Evolutionary conservation across 1,140 invertebrate genomes (phyloP), one percentile per base, ranked within the genome.

Genomic region (Zelostemma sp.): DNA sequence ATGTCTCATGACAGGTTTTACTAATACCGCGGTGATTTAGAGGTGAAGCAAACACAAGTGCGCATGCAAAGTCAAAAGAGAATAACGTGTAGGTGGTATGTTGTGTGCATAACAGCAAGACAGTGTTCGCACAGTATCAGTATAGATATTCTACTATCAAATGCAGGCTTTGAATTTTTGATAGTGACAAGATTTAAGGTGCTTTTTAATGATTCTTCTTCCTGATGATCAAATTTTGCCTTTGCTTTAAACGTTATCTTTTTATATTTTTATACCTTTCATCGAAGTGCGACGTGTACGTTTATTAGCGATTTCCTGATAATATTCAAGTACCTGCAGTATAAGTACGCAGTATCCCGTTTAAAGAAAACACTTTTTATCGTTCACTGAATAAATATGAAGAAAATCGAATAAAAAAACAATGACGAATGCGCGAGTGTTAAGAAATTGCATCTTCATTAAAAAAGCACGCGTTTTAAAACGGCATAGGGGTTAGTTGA

Each of bases 61-160:
- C 47, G 57, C 79, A 80, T 82, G 81, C 80, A 81, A 76, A 78
- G 54, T 69, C 69, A 74, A 77, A 66, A 43, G 33, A 76, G 58
- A 75, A 64, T 51, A 76, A 69, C 60, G 68, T 70, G 73, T 69
- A 49, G 12, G 74, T 82, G 73, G 68, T 49, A 40, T 80, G 74
- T 80, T 72, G 75, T 76, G 78, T 80, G 76, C 76, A 68, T 73
- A 74, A 68, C 57, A 74, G 70, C 77, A 74, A 68, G 64, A 68
- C 66, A 72, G 25, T 50, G 54, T 55, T 71, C 56, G 60, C 65
- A 63, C 47, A 67, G 56, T 68, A 60, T 57, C n/a, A 61, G 19
- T 73, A 68, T 1, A 41, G 1, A 31, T 56, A 74, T 78, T 75
- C 65, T 72, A 65, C 72, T 78, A 74, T 61, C 67, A 71, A 73